Conservation (phyloP, 2,888 invertebrate species). For the Cabera pusaria region DNA sequence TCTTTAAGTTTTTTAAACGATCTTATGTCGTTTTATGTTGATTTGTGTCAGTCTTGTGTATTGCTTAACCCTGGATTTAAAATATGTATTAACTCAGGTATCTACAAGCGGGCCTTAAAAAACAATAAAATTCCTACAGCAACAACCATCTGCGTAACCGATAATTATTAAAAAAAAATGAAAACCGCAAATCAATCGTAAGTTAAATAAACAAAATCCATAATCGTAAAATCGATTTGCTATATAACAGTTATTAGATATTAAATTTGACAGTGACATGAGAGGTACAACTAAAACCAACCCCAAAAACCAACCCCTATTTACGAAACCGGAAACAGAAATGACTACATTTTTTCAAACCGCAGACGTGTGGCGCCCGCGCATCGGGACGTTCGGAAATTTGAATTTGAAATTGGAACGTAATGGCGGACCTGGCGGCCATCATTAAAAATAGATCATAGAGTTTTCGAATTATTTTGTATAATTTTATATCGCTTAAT, state of each 20-base stretch:
- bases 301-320: slow-evolving; percentile 39
- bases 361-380: slow-evolving; percentile 48
- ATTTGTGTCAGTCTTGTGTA: too few relatives aligned
- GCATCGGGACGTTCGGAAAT: slow-evolving; percentile 41
- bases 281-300: slow-evolving; percentile 33
- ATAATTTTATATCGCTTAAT: slow-evolving; percentile 56
- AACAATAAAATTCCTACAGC: too few relatives aligned
- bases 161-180: too few relatives aligned
- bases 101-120: too few relatives aligned
- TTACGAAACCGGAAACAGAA: slow-evolving; percentile 47
- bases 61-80: too few relatives aligned
- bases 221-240: slow-evolving; percentile 32
- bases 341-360: slow-evolving; percentile 53
- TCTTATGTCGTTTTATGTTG: too few relatives aligned
- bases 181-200: slow-evolving; percentile 8
- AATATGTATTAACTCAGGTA: too few relatives aligned
- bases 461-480: slow-evolving; percentile 35
- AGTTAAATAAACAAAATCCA: slow-evolving; percentile 28
- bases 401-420: slow-evolving; percentile 57
- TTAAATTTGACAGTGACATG: slow-evolving; percentile 27
- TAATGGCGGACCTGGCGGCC: slow-evolving; percentile 53
- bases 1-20: too few relatives aligned
- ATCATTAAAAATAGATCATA: slow-evolving; percentile 65
- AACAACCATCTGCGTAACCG: too few relatives aligned
- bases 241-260: slow-evolving; percentile 37